A percentile compares a stretch with the other conserved stretches of the same genome.
Evolutionary conservation across 53 echinoderm and acorn worm genomes (phyloP).

Genomic region (Actinopyga echinites): DNA sequence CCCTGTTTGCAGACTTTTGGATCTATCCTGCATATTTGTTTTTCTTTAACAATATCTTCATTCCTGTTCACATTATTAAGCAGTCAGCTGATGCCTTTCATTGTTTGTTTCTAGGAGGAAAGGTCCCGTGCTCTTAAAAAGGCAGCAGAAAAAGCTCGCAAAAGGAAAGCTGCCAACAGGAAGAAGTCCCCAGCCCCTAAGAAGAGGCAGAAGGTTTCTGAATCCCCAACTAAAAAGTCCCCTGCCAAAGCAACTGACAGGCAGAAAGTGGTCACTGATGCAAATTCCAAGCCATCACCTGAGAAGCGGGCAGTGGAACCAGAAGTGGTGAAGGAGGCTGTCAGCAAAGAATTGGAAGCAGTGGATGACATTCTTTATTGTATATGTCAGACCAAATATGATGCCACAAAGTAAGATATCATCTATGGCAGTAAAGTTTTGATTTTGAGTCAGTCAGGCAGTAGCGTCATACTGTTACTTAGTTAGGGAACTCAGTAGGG

Average conservation of each 20-base stretch:
- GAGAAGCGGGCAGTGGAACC: not conserved
- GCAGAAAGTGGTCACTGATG: not conserved
- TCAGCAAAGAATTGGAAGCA: not conserved
- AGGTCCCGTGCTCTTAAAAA: slow-evolving; percentile 31
- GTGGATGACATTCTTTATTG: slow-evolving; percentile 66
- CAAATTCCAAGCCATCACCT: slow-evolving; percentile 15
- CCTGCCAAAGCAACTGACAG: slow-evolving; percentile 24
- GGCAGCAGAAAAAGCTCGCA: slow-evolving; percentile 44
- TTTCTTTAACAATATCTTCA: too few relatives aligned
- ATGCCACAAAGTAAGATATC: slow-evolving; percentile 71
- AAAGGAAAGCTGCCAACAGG: slow-evolving; percentile 57
- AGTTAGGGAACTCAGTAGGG: too few relatives aligned
- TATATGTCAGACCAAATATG: slow-evolving; percentile 91
- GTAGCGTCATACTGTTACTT: too few relatives aligned
- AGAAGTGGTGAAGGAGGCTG: slow-evolving; percentile 25
- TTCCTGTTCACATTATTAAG: too few relatives aligned
- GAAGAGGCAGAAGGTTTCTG: slow-evolving; percentile 50
- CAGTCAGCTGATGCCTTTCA: not conserved
- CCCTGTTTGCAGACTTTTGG: too few relatives aligned
- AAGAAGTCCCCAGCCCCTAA: slow-evolving; percentile 36
- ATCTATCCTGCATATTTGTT: too few relatives aligned
- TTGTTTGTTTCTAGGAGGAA: slow-evolving; percentile 9
- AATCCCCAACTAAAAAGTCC: slow-evolving; percentile 28
- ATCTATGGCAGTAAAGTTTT: not conserved
- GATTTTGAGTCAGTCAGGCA: not conserved